Conservation (phyloP, 2,888 invertebrate genomes). For the Agrotis ipsilon region DNA sequence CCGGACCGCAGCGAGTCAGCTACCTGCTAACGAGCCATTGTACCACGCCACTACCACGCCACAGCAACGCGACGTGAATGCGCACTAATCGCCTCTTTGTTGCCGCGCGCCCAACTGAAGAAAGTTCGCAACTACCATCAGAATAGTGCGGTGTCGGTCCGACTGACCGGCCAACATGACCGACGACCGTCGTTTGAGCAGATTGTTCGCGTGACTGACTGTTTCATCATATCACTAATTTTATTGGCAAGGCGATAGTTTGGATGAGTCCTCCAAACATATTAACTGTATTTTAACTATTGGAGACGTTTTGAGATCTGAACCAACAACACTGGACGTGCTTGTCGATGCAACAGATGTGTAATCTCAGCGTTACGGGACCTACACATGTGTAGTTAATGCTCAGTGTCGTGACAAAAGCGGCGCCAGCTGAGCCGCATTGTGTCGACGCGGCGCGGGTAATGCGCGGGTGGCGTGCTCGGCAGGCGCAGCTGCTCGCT, state of each 20-base stretch:
- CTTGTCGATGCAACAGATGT: too few relatives aligned
- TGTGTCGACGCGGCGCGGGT: slow-evolving; percentile 18
- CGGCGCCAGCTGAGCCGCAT: not conserved
- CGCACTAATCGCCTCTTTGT: slow-evolving; percentile 47
- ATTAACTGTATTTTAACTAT: not conserved
- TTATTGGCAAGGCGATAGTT: not conserved
- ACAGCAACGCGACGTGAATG: slow-evolving; percentile 15
- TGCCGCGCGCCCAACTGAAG: slow-evolving; percentile 37
- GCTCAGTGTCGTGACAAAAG: not conserved
- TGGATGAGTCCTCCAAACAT: not conserved
- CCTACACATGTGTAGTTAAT: not conserved
- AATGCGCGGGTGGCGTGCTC: slow-evolving; percentile 52
- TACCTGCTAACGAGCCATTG: slow-evolving; percentile 59
- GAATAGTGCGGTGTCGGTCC: not conserved
- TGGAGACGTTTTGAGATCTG: too few relatives aligned
- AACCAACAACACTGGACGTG: too few relatives aligned
- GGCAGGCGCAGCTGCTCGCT: slow-evolving; percentile 44
- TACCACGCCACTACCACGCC: slow-evolving; percentile 20
- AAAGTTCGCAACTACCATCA: slow-evolving; percentile 39
- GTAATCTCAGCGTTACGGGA: not conserved
- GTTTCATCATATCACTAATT: slow-evolving; percentile 15
- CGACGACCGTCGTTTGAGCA: not conserved
- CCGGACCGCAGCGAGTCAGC: slow-evolving; percentile 17
- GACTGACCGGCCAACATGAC: not conserved
- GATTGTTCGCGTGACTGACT: slow-evolving; percentile 26